Conservation (phyloP, 2,888 invertebrate genomes). For the Tenthredo mesomela region DNA sequence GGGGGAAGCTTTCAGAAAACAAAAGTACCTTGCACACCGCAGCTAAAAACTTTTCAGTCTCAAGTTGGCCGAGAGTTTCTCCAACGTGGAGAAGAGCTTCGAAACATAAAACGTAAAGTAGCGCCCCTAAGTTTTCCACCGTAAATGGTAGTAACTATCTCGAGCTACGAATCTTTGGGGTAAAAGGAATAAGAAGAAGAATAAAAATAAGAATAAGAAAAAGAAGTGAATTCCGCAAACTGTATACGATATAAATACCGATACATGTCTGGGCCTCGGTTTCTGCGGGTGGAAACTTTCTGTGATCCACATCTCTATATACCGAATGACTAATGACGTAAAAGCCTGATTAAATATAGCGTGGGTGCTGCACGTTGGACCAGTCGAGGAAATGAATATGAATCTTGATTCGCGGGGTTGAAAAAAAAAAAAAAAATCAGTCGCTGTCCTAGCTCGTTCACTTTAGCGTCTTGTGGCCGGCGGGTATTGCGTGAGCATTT, state of each 20-base stretch:
- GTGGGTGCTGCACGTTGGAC: not conserved
- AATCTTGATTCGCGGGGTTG: not conserved
- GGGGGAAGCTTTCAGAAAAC: slow-evolving; percentile 4
- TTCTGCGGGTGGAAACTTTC: not conserved
- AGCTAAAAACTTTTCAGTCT: slow-evolving; percentile 36
- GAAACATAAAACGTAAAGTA: slow-evolving; percentile 47
- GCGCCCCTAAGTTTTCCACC: slow-evolving; percentile 13
- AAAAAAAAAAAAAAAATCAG: not conserved
- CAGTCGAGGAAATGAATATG: not conserved
- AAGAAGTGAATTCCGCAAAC: not conserved
- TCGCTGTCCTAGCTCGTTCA: not conserved
- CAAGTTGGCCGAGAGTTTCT: slow-evolving; percentile 28
- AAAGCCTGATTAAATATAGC: not conserved
- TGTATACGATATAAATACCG: not conserved
- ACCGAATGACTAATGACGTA: not conserved
- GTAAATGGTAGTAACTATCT: slow-evolving; percentile 45
- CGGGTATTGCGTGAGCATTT: slow-evolving; percentile 40
- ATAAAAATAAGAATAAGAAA: not conserved
- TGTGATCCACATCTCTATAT: not conserved
- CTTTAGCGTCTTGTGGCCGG: not conserved
- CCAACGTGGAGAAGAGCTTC: slow-evolving; percentile 10
- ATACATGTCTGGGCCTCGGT: not conserved
- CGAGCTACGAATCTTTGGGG: slow-evolving; percentile 17
- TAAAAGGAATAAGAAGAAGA: not conserved
- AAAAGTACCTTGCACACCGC: slow-evolving; percentile 32